Evolutionary conservation across 2,797 vertebrate genomes (phyloP).

Genomic region (Nasua narica): DNA sequence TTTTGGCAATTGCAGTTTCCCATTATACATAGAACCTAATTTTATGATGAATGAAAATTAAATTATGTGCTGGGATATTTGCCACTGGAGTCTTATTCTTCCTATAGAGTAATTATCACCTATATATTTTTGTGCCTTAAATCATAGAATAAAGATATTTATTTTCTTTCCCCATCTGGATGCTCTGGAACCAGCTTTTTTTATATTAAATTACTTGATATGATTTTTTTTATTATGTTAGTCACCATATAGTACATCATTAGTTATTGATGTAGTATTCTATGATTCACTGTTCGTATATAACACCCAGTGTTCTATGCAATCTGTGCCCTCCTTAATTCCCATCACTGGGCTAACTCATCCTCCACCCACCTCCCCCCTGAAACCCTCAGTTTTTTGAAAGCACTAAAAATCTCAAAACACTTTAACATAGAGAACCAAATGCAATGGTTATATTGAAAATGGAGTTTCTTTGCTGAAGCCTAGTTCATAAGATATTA

Average conservation of each 20-base stretch:
- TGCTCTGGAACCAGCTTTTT: not conserved
- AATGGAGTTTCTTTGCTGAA: not conserved
- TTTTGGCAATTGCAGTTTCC: slow-evolving; percentile 14
- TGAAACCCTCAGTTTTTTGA: not conserved
- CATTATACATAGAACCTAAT: slow-evolving; percentile 28
- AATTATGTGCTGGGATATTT: slow-evolving; percentile 40
- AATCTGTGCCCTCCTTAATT: too few relatives aligned
- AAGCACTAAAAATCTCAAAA: not conserved
- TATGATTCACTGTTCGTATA: too few relatives aligned
- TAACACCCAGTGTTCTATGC: too few relatives aligned
- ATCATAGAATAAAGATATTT: not conserved
- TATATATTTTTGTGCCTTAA: not conserved
- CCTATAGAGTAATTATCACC: not conserved
- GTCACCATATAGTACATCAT: too few relatives aligned
- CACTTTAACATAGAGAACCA: not conserved
- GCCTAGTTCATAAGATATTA: not conserved
- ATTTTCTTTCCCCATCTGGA: not conserved
- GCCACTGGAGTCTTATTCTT: not conserved
- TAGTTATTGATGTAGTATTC: too few relatives aligned
- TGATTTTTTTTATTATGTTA: too few relatives aligned
- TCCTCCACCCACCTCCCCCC: too few relatives aligned
- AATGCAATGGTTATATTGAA: not conserved
- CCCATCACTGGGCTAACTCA: too few relatives aligned
- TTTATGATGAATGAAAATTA: slow-evolving; percentile 59
- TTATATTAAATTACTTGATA: too few relatives aligned